Base-by-base conservation (phyloP, 1,140 invertebrate genomes). In the Drosophila grimshawi region DNA sequence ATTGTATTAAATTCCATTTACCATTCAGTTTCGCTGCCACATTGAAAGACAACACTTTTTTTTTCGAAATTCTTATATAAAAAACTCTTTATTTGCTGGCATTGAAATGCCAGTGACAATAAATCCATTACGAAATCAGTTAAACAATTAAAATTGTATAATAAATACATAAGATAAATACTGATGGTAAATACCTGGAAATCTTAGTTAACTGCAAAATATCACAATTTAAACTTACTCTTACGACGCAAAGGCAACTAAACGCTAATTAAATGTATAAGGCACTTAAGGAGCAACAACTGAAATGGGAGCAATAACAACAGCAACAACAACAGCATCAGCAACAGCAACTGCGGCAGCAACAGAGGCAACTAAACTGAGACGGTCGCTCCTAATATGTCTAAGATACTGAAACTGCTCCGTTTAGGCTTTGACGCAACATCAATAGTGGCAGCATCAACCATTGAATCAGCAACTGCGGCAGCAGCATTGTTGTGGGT, bases 201-300 rank as follows among this genome's bases (percentile, higher is more conserved):
- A 89, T 89, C 83, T 86, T 88, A 89, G 89, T 88, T 89, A 88
- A 89, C 83, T 88, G 83, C 83, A 88, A 88, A 88, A 88, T 88
- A 88, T 88, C 83, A 88, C 83, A 88, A 88, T 89, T 88, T 52
- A 8, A 80, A 70, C 80, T 76, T 83, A 82, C 67, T 59, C 51
- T 68, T 72, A 71, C 61, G 30, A 43, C 52, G 61, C 35, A 69
- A 78, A 72, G 67, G 76, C 82, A 79, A 86, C 82, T 88, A 68
- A 86, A 86, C 80, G 83, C 83, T 88, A 89, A 88, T 88, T 88
- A 88, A 88, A 89, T 89, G 77, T 89, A 89, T 76, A 88, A 89
- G 80, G 80, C 80, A 81, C 82, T 66, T 39, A 37, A 51, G 56
- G 41, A 61, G 49, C 62, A 59, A 29, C 70, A 53, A 37, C 70